phyloP scores from a whole-genome alignment of 2,888 invertebrate genomes.

The Entomobrya proxima region DNA sequence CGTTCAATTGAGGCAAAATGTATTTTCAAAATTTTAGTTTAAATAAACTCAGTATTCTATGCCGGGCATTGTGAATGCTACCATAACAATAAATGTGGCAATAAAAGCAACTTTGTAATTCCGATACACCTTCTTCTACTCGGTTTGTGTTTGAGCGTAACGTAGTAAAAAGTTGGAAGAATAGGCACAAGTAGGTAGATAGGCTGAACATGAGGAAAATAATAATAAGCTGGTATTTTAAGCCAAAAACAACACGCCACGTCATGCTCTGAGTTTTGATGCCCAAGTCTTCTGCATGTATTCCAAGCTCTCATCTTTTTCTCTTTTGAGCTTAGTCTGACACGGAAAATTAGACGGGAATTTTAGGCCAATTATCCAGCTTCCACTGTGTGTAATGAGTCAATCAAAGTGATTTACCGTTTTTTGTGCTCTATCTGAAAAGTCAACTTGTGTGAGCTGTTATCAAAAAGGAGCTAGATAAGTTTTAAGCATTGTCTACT shows the following conservation, averaged over 20 bases:
- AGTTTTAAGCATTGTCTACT: too few relatives aligned
- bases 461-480: too few relatives aligned
- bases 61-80: too few relatives aligned
- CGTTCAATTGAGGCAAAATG: too few relatives aligned
- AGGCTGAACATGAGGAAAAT: not conserved
- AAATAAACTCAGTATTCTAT: too few relatives aligned
- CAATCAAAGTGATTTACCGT: constrained; percentile 62
- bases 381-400: constrained; percentile 61
- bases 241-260: constrained; percentile 57
- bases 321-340: not conserved
- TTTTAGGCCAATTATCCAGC: constrained; percentile 54
- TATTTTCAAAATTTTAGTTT: too few relatives aligned
- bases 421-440: not conserved
- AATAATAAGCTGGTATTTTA: not conserved
- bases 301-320: not conserved
- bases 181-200: constrained; percentile 3
- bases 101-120: too few relatives aligned
- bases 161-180: not conserved
- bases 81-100: too few relatives aligned
- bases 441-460: too few relatives aligned
- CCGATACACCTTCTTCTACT: too few relatives aligned
- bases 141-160: not conserved
- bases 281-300: not conserved
- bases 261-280: not conserved
- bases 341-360: constrained; percentile 63